A percentile compares a stretch with the other conserved stretches of the same genome.
phyloP scores from a whole-genome alignment of 2,113 vertebrate species.

The Erythrocebus patas region DNA sequence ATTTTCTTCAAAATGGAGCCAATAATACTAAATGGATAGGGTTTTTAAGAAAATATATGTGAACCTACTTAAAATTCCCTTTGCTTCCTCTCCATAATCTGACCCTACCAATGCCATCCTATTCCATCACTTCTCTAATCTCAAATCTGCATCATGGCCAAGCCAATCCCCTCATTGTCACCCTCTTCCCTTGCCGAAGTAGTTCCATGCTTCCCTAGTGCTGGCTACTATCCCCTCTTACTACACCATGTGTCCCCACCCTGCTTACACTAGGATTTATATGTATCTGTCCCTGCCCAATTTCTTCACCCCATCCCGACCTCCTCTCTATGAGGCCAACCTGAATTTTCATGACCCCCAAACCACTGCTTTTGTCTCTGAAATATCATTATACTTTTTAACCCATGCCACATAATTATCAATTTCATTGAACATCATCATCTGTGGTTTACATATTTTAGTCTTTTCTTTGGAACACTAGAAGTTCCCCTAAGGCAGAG shows the following conservation, averaged over 20 bases:
- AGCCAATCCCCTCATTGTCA: neutral
- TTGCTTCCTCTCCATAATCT: neutral
- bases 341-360: neutral
- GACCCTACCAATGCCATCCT: neutral
- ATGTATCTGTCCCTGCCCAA: neutral
- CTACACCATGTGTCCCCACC: neutral
- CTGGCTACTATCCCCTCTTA: rapidly evolving
- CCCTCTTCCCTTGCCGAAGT: neutral
- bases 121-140: neutral
- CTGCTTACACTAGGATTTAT: neutral
- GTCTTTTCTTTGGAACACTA: neutral
- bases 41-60: neutral
- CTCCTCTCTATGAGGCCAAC: neutral
- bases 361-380: neutral
- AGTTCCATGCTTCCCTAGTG: neutral
- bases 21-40: neutral
- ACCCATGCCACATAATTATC: neutral
- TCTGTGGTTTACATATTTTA: neutral
- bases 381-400: neutral
- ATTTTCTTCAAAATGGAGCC: neutral
- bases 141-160: neutral
- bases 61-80: neutral
- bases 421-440: neutral
- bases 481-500: neutral
- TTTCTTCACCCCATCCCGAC: neutral